Conservation (phyloP, 2,888 invertebrate genomes). For the Lasioglossum vierecki region DNA sequence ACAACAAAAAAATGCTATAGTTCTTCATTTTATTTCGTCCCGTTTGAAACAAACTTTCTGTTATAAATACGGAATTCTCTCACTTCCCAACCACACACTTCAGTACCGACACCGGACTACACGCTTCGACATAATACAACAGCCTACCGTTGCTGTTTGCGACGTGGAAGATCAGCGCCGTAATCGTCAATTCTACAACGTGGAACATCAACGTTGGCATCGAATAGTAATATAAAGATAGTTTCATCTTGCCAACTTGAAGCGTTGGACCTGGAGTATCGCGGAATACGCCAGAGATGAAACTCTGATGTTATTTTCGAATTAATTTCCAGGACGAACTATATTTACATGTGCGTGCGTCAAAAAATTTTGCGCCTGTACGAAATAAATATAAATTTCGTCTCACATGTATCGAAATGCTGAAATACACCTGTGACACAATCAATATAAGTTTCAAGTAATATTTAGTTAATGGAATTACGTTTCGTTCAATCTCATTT, state of each 20-base stretch:
- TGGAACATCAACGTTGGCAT: constrained; percentile 72
- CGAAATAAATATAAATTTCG: no score
- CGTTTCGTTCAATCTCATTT: no score
- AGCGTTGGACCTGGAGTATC: constrained; percentile 5
- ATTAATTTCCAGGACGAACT: neutral
- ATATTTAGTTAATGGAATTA: no score
- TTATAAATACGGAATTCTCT: constrained; percentile 57
- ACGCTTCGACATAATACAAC: constrained; percentile 57
- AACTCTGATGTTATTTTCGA: neutral
- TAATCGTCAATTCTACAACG: constrained; percentile 78
- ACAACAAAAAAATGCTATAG: constrained; percentile 87
- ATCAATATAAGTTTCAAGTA: no score
- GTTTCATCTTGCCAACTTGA: constrained; percentile 18
- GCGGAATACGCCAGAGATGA: neutral
- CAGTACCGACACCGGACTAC: constrained; percentile 40
- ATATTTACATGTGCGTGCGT: no score
- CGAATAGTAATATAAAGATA: constrained; percentile 16
- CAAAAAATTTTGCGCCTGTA: no score
- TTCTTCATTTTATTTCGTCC: constrained; percentile 87
- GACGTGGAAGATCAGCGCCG: constrained; percentile 77
- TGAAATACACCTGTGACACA: no score
- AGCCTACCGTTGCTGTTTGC: constrained; percentile 73
- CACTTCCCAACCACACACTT: constrained; percentile 52
- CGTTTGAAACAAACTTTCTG: constrained; percentile 49
- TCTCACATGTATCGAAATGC: no score